Evolutionary conservation across 2,888 invertebrate genomes (phyloP).

Genomic region (Zelleria hepariella): DNA sequence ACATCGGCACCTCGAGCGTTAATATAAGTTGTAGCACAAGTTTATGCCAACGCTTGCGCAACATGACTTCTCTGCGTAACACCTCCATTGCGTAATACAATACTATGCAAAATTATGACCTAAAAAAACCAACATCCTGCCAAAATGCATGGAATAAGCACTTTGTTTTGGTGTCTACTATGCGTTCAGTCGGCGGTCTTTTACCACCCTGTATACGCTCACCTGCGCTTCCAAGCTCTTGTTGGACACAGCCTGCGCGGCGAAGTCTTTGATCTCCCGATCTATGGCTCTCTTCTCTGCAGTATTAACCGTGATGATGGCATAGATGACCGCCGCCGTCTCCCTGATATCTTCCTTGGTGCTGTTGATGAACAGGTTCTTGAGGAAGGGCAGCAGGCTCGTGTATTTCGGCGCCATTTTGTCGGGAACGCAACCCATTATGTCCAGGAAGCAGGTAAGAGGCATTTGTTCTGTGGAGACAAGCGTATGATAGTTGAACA

Average conservation of each 20-base stretch:
- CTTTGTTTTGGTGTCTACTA: no score
- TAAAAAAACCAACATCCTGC: no score
- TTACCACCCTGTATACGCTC: no score
- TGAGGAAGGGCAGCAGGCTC: slow-evolving; percentile 75
- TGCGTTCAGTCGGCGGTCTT: no score
- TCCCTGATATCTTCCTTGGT: slow-evolving; percentile 84
- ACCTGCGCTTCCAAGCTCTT: slow-evolving; percentile 78
- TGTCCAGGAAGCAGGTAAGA: slow-evolving; percentile 84
- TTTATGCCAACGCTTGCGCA: no score
- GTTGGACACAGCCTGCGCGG: slow-evolving; percentile 59
- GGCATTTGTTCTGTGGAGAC: slow-evolving; percentile 70
- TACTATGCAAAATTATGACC: no score
- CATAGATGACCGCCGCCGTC: slow-evolving; percentile 81
- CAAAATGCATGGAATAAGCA: no score
- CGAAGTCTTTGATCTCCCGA: slow-evolving; percentile 64
- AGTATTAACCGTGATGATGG: slow-evolving; percentile 76
- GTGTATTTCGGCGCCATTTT: slow-evolving; percentile 76
- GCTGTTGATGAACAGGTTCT: slow-evolving; percentile 74
- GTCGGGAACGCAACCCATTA: slow-evolving; percentile 85
- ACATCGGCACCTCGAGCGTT: no score
- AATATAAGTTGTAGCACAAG: no score
- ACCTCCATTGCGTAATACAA: no score
- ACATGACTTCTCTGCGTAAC: no score
- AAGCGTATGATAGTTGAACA: no score
- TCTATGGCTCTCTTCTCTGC: slow-evolving; percentile 65